Evolutionary conservation across 1,140 invertebrate genomes (phyloP).

Genomic region (Probaryconus sp.): DNA sequence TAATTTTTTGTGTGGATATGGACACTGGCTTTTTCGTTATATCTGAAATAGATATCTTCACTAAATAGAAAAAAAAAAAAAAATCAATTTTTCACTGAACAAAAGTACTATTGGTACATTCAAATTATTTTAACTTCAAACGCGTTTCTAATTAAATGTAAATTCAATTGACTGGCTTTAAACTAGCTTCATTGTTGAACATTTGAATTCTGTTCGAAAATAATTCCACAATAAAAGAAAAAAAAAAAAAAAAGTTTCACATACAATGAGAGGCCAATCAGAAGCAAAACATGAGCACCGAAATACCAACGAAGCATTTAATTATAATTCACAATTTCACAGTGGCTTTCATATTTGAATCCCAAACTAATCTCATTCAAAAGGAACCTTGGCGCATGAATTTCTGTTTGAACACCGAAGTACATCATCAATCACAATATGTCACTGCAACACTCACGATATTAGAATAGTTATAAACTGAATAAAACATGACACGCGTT

Average conservation of each 20-base stretch:
- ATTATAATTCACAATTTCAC: conserved; percentile 30
- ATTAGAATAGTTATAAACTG: conserved; percentile 55
- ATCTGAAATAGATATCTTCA: too few relatives aligned
- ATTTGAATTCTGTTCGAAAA: too few relatives aligned
- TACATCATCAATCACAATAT: conserved; percentile 55
- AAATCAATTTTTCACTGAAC: too few relatives aligned
- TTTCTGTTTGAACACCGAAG: conserved; percentile 32
- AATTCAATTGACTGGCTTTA: too few relatives aligned
- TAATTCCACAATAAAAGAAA: conserved; percentile 35
- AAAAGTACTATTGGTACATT: too few relatives aligned
- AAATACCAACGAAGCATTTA: background rate
- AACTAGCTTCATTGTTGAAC: too few relatives aligned
- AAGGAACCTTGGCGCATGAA: conserved; percentile 40
- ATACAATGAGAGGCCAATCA: background rate
- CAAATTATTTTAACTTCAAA: too few relatives aligned
- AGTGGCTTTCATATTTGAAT: conserved; percentile 23
- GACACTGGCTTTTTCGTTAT: too few relatives aligned
- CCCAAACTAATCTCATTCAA: conserved; percentile 47
- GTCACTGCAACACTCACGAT: conserved; percentile 46
- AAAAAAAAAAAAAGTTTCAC: background rate
- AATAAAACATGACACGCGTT: conserved; percentile 60
- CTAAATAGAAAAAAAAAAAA: too few relatives aligned
- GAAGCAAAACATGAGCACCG: too few relatives aligned
- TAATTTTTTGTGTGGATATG: too few relatives aligned
- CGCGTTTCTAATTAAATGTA: too few relatives aligned